Evolutionary conservation across 2,113 vertebrate species (phyloP).

Genomic region (Lepus timidus): DNA sequence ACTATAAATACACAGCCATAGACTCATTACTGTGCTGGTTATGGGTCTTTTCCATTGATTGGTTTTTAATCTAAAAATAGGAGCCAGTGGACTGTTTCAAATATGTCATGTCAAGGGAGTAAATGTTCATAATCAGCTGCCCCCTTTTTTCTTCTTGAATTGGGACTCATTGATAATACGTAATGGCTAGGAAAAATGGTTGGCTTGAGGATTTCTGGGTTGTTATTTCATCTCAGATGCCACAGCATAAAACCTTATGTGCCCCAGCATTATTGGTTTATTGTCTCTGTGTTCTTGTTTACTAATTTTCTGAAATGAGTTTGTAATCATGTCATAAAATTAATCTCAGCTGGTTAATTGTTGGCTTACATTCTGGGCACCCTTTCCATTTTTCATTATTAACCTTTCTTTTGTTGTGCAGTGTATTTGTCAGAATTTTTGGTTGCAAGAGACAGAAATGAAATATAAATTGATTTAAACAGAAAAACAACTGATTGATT

Average conservation of each 20-base stretch:
- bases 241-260: constrained; percentile 39
- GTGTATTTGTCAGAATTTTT: constrained; percentile 46
- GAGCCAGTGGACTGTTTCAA: constrained; percentile 64
- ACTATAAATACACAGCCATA: constrained; percentile 77
- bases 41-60: constrained; percentile 68
- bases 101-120: constrained; percentile 75
- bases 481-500: not conserved
- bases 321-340: constrained; percentile 59
- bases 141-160: constrained; percentile 45
- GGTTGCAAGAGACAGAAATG: constrained; percentile 49
- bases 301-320: constrained; percentile 61
- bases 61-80: constrained; percentile 74
- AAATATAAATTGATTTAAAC: constrained; percentile 18
- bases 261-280: constrained; percentile 27
- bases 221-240: constrained; percentile 58
- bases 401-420: not conserved
- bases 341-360: constrained; percentile 51
- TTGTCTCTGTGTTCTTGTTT: constrained; percentile 40
- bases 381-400: constrained; percentile 34
- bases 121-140: constrained; percentile 30
- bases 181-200: constrained; percentile 31
- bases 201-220: not conserved
- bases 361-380: constrained; percentile 51
- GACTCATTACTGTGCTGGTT: constrained; percentile 78
- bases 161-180: constrained; percentile 36